Percentiles rank a stretch among this genome's conserved stretches.
phyloP scores from a whole-genome alignment of 1,140 invertebrate genomes.

The Lepidotrigona ventralis region DNA sequence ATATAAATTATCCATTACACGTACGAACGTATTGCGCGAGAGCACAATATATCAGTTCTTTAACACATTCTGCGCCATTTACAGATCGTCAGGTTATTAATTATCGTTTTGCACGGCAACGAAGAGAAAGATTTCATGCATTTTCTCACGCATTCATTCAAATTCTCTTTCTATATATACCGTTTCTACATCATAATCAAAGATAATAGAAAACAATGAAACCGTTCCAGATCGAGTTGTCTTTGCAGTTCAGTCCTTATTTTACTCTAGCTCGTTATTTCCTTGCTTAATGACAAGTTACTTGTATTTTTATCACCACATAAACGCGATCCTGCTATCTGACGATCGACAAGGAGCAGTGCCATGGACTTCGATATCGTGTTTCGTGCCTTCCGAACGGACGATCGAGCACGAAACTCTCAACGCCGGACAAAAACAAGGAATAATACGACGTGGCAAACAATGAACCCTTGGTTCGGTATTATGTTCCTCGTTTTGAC shows the following conservation, averaged over 20 bases:
- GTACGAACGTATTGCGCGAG: neutral
- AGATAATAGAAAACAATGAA: neutral
- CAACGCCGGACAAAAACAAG: constrained; percentile 27
- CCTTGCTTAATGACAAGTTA: too few relatives aligned
- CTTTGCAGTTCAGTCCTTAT: neutral
- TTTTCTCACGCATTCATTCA: neutral
- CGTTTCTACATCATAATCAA: neutral
- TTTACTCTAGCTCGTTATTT: neutral
- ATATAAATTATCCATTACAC: neutral
- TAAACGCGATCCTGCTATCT: constrained; percentile 3
- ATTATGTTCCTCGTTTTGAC: constrained; percentile 14
- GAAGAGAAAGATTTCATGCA: neutral
- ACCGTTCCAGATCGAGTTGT: neutral
- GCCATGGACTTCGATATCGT: constrained; percentile 28
- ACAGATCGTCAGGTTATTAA: neutral
- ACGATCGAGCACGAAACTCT: constrained; percentile 30
- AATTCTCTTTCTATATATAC: neutral
- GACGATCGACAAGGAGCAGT: neutral
- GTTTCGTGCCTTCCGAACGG: constrained; percentile 18
- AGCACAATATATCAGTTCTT: constrained; percentile 7
- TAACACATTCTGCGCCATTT: neutral
- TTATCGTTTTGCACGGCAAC: neutral
- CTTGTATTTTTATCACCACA: neutral
- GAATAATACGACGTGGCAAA: constrained; percentile 33
- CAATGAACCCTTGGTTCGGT: constrained; percentile 20